phyloP scores from a whole-genome alignment of 2,888 invertebrate species.

The Folsomia candida region DNA sequence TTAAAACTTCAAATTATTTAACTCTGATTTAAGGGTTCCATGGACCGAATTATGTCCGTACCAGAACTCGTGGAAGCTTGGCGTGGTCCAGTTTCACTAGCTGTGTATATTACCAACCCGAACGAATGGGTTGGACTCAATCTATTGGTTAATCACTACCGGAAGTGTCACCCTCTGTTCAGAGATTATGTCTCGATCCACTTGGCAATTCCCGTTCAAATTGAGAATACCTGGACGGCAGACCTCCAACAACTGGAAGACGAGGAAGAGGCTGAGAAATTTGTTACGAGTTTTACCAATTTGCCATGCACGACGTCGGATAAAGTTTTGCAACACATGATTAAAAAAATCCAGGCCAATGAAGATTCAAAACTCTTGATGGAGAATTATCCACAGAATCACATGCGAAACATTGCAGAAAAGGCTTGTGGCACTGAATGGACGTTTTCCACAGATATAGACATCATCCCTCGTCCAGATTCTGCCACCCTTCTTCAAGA shows the following conservation, averaged over 20 bases:
- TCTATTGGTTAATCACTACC: conserved; percentile 24
- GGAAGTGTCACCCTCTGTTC: conserved; percentile 30
- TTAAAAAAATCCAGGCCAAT: neutral
- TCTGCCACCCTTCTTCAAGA: conserved; percentile 34
- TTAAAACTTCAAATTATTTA: too few species aligned
- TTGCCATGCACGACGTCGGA: conserved; percentile 3
- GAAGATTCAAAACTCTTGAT: neutral
- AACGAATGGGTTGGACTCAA: conserved; percentile 51
- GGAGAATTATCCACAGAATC: conserved; percentile 77
- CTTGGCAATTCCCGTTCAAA: conserved; percentile 63
- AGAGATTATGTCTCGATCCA: conserved; percentile 66
- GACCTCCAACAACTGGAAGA: conserved; percentile 12
- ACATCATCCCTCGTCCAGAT: conserved; percentile 68
- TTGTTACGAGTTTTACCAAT: conserved; percentile 11
- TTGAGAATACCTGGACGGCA: neutral
- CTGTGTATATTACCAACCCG: conserved; percentile 64
- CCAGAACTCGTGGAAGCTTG: conserved; percentile 75
- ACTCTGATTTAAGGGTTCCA: conserved; percentile 62
- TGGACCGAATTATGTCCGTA: conserved; percentile 75
- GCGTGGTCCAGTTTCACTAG: conserved; percentile 80
- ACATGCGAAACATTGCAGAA: conserved; percentile 78
- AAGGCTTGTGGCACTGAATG: conserved; percentile 60
- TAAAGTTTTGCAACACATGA: conserved; percentile 10
- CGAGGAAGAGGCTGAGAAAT: conserved; percentile 20
- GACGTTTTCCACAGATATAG: conserved; percentile 81